Evolutionary conservation across 1,140 invertebrate species (phyloP), one percentile per base, ranked within the genome.

Genomic region (Dinothrombium tinctorium): DNA sequence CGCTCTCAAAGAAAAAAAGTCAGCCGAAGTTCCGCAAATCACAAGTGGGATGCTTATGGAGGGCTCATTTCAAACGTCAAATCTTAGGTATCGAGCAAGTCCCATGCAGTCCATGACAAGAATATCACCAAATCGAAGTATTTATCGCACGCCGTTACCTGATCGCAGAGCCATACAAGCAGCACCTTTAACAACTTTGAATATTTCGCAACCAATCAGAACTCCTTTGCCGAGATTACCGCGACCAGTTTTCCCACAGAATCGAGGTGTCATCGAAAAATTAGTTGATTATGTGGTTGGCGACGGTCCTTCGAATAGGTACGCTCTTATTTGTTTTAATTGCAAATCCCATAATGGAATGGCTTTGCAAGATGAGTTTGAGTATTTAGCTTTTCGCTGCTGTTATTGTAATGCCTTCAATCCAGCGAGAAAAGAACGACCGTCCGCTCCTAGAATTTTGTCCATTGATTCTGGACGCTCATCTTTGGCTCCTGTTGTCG

Each of bases 291-390:
- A 81, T 56, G 57, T 96, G 33, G 70, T 96, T 15, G 89, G 84
- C 25, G 90, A 98, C 65, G 89, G 87, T 19, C 86, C 89, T 36
- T 72, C 73, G 43, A 83, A 90, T 64, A 69, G 87, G 48, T 94
- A 77, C 60, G 90, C 87, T 26, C 67, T 98, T 37, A 89, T 98
- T 54, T 98, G 92, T 61, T 66, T 66, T 23, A 66, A 77, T 44
- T 98, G 92, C 57, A 68, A 68, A 43, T 73, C 73, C 9, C 90
- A 96, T 56, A 96, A 98, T 63, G 90, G 92, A 47, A 94, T 98
- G 86, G 81, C 87, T 14, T 65, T 92, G 5, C 72, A 74, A 54
- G 89, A 96, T 59, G 92, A 96, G 54, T 96, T 89, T 63, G 84
- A 90, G 56, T 94, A 77, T 62, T 66, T 86, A 63, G 75, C 73